Evolutionary conservation across 37 sponge, comb jelly and placozoan species (phyloP), one percentile per base, ranked within the genome.

Genomic region (Spongilla lacustris): DNA sequence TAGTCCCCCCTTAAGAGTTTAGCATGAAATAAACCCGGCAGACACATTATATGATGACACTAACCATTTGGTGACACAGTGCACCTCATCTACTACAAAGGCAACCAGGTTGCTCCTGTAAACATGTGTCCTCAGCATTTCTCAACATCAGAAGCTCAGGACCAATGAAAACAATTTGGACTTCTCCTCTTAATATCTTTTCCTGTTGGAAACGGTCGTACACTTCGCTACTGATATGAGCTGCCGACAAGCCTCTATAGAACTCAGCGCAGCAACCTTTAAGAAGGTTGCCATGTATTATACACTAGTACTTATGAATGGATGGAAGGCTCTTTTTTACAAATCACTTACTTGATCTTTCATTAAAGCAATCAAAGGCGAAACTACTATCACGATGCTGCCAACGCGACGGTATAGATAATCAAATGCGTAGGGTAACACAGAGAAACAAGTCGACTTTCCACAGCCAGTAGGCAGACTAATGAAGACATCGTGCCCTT

Each of bases 401-500:
- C 30, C 34, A 32, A 23, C 34, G 23, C 23, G 27, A 26, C 34
- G 23, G n/a, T 28, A 26, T 32, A 80, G 26, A 19, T 22, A 12
- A n/a, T 80, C 32, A 28, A 80, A 80, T n/a, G 68, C 67, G 27
- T 31, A 27, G 14, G 81, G 81, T 27, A 80, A 27, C 13, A 83
- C 38, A 24, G 30, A 83, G 58, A 36, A 83, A 73, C 83, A 83
- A 6, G 71, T 2, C 21, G 83, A 83, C 46, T 83, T 83, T 37
- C 83, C 83, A 73, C 83, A 72, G 30, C 83, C 83, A 29, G 83
- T 83, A 26, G 83, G 83, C 19, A 83, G 29, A 26, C 66, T 46
- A 31, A 83, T 46, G 46, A 83, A 83, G 30, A 83, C 83, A 73
- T 83, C 83, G 22, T 50, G 22, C 14, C 75, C 83, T 26, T 13